phyloP scores from a whole-genome alignment of 2,888 invertebrate genomes.

The Diarsia brunnea region DNA sequence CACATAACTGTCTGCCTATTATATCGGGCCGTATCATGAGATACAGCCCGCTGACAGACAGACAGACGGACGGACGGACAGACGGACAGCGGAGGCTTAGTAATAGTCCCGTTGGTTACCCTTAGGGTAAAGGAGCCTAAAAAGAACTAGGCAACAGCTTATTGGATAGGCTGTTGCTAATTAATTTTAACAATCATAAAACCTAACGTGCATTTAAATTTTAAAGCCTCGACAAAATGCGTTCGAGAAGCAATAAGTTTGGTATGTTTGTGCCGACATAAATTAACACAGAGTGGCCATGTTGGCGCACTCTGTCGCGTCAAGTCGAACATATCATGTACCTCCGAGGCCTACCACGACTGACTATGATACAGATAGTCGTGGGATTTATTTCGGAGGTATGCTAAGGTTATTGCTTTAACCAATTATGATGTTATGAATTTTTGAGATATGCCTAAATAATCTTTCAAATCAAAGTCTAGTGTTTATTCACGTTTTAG shows the following conservation, averaged over 20 bases:
- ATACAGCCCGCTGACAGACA: too few relatives aligned
- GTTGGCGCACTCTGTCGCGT: constrained; percentile 72
- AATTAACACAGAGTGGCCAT: constrained; percentile 74
- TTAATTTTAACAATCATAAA: too few relatives aligned
- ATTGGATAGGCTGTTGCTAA: too few relatives aligned
- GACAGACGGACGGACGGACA: too few relatives aligned
- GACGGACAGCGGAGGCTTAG: too few relatives aligned
- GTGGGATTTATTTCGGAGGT: constrained; percentile 78
- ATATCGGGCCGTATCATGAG: too few relatives aligned
- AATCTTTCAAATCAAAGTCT: too few relatives aligned
- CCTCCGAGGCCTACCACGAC: constrained; percentile 79
- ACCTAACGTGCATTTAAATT: not conserved
- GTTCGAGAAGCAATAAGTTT: not conserved
- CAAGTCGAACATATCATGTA: constrained; percentile 70
- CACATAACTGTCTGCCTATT: too few relatives aligned
- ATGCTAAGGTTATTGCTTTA: not conserved
- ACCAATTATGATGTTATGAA: not conserved
- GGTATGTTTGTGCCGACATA: constrained; percentile 68
- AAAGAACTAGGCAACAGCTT: too few relatives aligned
- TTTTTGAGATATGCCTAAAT: not conserved
- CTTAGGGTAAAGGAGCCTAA: too few relatives aligned
- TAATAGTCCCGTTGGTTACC: too few relatives aligned
- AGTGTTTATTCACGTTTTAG: too few relatives aligned
- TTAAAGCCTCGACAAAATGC: not conserved
- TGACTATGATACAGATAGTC: constrained; percentile 63